phyloP scores from a whole-genome alignment of 2,888 invertebrate genomes.

The Pyrocoelia pectoralis region DNA sequence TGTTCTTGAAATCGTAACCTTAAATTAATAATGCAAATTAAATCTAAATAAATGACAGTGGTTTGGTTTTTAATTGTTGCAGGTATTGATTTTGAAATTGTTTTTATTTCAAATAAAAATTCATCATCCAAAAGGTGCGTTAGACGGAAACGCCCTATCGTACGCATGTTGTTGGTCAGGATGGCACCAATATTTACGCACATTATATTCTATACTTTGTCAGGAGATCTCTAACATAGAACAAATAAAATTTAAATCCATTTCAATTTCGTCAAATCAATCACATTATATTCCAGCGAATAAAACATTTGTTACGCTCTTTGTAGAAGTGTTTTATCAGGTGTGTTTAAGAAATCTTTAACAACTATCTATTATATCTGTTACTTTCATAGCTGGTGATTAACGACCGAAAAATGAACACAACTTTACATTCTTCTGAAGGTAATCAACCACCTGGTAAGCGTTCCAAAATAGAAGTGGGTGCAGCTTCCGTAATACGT shows the following conservation, averaged over 20 bases:
- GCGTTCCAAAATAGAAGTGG: conserved; percentile 47
- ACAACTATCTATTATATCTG: no score
- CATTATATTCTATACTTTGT: conserved; percentile 55
- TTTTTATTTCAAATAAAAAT: conserved; percentile 62
- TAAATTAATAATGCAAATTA: no score
- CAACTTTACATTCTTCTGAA: background rate
- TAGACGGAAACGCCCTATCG: conserved; percentile 50
- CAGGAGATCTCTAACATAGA: conserved; percentile 45
- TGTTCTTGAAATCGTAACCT: no score
- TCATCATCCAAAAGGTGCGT: conserved; percentile 63
- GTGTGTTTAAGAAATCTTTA: conserved; percentile 38
- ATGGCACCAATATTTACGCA: conserved; percentile 59
- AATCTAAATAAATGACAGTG: no score
- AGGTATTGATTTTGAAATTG: conserved; percentile 60
- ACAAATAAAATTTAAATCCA: conserved; percentile 23
- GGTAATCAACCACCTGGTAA: conserved; percentile 43
- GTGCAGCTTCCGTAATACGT: conserved; percentile 49
- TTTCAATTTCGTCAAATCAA: conserved; percentile 30
- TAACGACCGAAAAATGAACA: background rate
- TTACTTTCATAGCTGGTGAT: conserved; percentile 7
- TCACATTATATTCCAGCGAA: conserved; percentile 36
- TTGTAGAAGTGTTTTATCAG: conserved; percentile 57
- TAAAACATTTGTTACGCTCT: conserved; percentile 47
- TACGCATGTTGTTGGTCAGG: conserved; percentile 56
- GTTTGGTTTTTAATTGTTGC: conserved; percentile 14